phyloP scores from a whole-genome alignment of 2,888 invertebrate genomes.

The Amphipyra tragopoginis region DNA sequence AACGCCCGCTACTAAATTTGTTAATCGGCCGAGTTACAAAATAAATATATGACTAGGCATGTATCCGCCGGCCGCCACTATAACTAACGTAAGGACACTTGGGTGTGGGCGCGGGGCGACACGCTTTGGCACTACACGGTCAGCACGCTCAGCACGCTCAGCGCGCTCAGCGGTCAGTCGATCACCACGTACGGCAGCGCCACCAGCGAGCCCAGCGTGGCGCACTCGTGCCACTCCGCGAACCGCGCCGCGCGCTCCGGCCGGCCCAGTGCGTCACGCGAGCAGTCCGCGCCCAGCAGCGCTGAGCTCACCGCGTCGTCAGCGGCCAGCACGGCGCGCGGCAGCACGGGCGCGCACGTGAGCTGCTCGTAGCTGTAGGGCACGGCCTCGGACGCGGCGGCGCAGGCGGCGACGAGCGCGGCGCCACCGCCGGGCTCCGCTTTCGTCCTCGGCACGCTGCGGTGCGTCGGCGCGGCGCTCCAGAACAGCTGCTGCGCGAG shows the following conservation, averaged over 20 bases:
- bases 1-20: conserved; percentile 47
- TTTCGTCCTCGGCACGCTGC: conserved; percentile 85
- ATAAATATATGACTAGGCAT: conserved; percentile 61
- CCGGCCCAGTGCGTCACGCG: conserved; percentile 71
- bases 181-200: conserved; percentile 99
- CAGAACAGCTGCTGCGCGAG: conserved; percentile 45
- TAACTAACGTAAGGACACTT: conserved; percentile 87
- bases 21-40: conserved; percentile 54
- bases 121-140: conserved; percentile 67
- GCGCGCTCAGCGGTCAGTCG: conserved; percentile 95
- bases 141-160: conserved; percentile 98
- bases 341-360: conserved; percentile 69
- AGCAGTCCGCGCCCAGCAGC: conserved; percentile 33
- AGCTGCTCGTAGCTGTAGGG: conserved; percentile 73
- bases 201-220: conserved; percentile 95
- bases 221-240: conserved; percentile 97
- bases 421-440: conserved; percentile 69
- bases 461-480: conserved; percentile 68
- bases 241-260: conserved; percentile 88
- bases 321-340: conserved; percentile 55
- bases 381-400: conserved; percentile 60
- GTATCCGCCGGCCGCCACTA: conserved; percentile 65
- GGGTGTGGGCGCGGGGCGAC: conserved; percentile 59
- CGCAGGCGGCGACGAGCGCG: conserved; percentile 69
- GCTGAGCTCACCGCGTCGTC: conserved; percentile 43